Evolutionary conservation across 1,140 invertebrate genomes (phyloP).

Genomic region (Brachionus rubens): DNA sequence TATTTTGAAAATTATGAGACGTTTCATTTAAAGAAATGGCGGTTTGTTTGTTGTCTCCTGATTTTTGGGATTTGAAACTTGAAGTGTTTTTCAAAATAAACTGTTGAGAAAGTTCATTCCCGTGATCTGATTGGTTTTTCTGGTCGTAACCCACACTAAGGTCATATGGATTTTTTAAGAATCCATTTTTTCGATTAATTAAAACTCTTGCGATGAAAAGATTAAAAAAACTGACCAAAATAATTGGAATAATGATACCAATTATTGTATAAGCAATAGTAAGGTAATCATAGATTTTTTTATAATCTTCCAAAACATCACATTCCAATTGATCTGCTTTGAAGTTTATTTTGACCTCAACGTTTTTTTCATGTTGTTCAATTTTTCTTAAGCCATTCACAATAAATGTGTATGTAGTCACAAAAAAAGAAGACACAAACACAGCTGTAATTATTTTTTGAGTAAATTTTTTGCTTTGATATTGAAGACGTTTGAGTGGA

Average conservation of each 20-base stretch:
- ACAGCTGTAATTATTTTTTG: neutral
- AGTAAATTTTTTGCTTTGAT: constrained; percentile 7
- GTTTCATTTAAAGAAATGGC: no score
- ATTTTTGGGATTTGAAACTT: no score
- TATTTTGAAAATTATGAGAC: no score
- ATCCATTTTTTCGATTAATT: constrained; percentile 1
- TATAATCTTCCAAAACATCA: constrained; percentile 19
- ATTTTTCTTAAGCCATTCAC: constrained; percentile 10
- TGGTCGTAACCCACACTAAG: neutral
- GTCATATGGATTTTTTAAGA: neutral
- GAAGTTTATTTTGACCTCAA: neutral
- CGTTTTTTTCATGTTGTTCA: neutral
- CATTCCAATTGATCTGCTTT: neutral
- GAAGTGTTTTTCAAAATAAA: no score
- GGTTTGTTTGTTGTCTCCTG: no score
- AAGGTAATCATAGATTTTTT: constrained; percentile 15
- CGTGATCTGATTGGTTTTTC: neutral
- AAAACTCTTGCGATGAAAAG: constrained; percentile 7
- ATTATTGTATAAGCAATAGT: neutral
- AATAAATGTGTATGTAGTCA: neutral
- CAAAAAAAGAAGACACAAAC: neutral
- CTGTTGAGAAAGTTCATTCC: no score
- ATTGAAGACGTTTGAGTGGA: constrained; percentile 1
- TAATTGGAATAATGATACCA: constrained; percentile 20
- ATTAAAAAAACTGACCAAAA: constrained; percentile 27